A percentile compares a stretch with the other conserved stretches of the same genome.
Evolutionary conservation across 2,113 vertebrate species (phyloP).

Genomic region (Callopanchax toddi): DNA sequence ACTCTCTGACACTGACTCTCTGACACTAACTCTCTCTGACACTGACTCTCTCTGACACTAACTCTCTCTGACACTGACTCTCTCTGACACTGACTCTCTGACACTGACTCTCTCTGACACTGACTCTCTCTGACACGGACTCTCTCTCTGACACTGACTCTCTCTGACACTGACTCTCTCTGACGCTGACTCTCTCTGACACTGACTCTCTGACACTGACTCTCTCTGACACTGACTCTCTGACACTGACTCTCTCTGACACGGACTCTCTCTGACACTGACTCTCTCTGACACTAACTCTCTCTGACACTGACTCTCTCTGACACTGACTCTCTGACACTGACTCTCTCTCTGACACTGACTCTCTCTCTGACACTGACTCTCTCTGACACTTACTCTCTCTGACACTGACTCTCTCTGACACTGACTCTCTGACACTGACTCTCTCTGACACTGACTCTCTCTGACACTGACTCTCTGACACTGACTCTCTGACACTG

Average conservation of each 20-base stretch:
- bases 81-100: slow-evolving; percentile 62
- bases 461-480: slow-evolving; percentile 39
- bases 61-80: slow-evolving; percentile 34
- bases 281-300: slow-evolving; percentile 59
- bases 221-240: slow-evolving; percentile 56
- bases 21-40: slow-evolving; percentile 55
- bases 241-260: slow-evolving; percentile 59
- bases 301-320: slow-evolving; percentile 37
- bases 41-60: slow-evolving; percentile 62
- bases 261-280: slow-evolving; percentile 32
- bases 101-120: no score
- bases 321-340: slow-evolving; percentile 55
- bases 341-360: slow-evolving; percentile 59
- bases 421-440: slow-evolving; percentile 46
- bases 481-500: no score
- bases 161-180: slow-evolving; percentile 56
- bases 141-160: slow-evolving; percentile 40
- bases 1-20: no score
- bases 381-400: slow-evolving; percentile 59
- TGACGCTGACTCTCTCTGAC: slow-evolving; percentile 59
- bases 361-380: slow-evolving; percentile 35
- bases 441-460: slow-evolving; percentile 59
- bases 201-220: slow-evolving; percentile 31
- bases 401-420: slow-evolving; percentile 49
- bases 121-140: slow-evolving; percentile 59